Evolutionary conservation across 2,113 vertebrate genomes (phyloP).

Genomic region (Galemys pyrenaicus): DNA sequence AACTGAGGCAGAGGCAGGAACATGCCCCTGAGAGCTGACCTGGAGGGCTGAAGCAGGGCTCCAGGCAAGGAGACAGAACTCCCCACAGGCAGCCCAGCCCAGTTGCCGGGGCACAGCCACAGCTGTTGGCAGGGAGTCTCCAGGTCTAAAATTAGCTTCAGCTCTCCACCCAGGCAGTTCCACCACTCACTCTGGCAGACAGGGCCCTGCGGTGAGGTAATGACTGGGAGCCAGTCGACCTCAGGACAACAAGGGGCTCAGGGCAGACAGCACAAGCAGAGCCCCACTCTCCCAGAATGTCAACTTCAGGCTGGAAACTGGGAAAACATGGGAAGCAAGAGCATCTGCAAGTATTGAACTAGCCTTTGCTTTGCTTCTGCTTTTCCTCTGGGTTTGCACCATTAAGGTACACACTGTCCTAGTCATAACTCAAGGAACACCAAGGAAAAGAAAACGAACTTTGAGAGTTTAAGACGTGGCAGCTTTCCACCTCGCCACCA

Average conservation of each 20-base stretch:
- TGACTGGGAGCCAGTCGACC: constrained; percentile 67
- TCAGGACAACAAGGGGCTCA: constrained; percentile 29
- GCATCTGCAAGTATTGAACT: too few relatives aligned
- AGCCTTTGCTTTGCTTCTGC: not conserved
- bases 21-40: not conserved
- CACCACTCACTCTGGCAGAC: constrained; percentile 64
- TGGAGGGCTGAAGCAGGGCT: not conserved
- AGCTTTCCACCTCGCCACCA: not conserved
- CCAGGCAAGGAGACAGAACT: not conserved
- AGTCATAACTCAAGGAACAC: not conserved
- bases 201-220: constrained; percentile 74
- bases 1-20: not conserved
- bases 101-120: constrained; percentile 64
- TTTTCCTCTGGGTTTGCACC: not conserved
- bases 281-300: not conserved
- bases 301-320: not conserved
- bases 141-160: constrained; percentile 84
- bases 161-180: constrained; percentile 82
- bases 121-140: constrained; percentile 78
- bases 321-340: not conserved
- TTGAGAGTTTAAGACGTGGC: not conserved
- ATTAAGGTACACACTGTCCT: not conserved
- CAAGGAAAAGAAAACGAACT: not conserved
- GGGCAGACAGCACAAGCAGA: not conserved
- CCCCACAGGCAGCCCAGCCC: constrained; percentile 44